These are phyloP conservation scores for Tyrophagus putrescentiae DNA, from an alignment of 1,140 invertebrate species.

Conservation along the genomic window DNA sequence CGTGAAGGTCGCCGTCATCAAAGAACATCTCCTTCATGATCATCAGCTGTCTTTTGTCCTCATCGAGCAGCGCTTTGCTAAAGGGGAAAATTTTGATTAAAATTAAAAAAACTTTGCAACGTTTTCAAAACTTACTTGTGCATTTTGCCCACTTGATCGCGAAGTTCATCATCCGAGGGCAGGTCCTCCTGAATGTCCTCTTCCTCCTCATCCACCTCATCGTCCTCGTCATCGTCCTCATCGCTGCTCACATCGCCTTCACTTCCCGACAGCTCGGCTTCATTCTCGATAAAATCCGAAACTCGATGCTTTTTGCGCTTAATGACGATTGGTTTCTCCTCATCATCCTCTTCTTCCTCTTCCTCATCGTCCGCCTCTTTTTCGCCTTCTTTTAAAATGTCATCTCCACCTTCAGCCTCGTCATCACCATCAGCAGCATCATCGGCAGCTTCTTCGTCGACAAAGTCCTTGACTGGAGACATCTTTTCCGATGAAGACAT, in stretches of 20 bases:
- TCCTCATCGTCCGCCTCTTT: background rate
- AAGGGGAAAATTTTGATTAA: slow-evolving; percentile 20
- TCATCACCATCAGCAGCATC: slow-evolving; percentile 15
- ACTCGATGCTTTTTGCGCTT: slow-evolving; percentile 24
- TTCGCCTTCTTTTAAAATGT: slow-evolving; percentile 10
- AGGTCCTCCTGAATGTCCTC: slow-evolving; percentile 9
- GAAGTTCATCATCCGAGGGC: slow-evolving; percentile 31
- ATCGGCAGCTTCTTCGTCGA: no score
- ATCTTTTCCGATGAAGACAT: no score
- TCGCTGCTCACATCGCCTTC: slow-evolving; percentile 50
- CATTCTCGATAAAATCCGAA: slow-evolving; percentile 57
- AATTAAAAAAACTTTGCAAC: background rate
- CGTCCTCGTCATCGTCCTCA: slow-evolving; percentile 27
- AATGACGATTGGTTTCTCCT: background rate
- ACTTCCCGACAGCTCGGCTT: slow-evolving; percentile 69
- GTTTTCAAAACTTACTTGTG: slow-evolving; percentile 35
- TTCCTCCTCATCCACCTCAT: slow-evolving; percentile 23
- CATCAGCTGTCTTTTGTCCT: slow-evolving; percentile 60
- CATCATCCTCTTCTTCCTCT: slow-evolving; percentile 2
- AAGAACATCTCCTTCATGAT: slow-evolving; percentile 62
- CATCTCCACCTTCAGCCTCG: background rate
- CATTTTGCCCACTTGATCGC: slow-evolving; percentile 36
- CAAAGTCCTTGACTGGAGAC: no score
- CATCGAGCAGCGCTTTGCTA: slow-evolving; percentile 56
- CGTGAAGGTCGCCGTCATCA: slow-evolving; percentile 68